These are phyloP conservation scores for Nesidiocoris tenuis DNA, from an alignment of 2,888 invertebrate genomes.

Conservation along the genomic window DNA sequence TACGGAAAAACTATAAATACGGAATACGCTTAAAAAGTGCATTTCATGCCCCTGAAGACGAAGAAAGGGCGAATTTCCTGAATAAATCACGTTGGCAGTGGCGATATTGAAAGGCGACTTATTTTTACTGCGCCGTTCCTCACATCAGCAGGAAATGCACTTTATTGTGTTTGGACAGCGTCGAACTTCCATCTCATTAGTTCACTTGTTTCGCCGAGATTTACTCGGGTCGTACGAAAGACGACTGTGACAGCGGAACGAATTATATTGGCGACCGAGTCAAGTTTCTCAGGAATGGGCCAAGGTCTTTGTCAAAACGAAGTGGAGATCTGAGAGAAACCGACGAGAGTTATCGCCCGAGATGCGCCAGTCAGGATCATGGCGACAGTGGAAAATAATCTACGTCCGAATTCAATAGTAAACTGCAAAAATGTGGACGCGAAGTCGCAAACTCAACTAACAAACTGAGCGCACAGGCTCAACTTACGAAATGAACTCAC, in stretches of 20 bases:
- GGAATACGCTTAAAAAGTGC: background rate
- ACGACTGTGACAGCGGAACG: background rate
- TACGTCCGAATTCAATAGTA: too few species aligned
- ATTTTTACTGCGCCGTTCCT: background rate
- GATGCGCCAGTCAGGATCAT: too few species aligned
- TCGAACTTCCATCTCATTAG: background rate
- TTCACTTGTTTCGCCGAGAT: background rate
- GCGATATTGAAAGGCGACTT: background rate
- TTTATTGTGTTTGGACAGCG: background rate
- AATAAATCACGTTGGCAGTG: background rate
- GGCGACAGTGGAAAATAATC: too few species aligned
- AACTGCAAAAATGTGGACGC: too few species aligned
- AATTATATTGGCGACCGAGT: background rate
- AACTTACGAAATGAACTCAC: too few species aligned
- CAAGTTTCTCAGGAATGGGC: background rate
- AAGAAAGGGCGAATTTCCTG: background rate
- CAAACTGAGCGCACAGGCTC: too few species aligned
- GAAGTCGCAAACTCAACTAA: too few species aligned
- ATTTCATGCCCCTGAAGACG: background rate
- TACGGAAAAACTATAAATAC: background rate
- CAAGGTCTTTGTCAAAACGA: background rate
- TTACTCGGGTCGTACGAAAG: background rate
- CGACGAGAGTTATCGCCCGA: too few species aligned
- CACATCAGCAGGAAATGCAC: background rate
- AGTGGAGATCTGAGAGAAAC: background rate